Percentiles rank a stretch among this genome's conserved stretches.
Evolutionary conservation across 2,888 invertebrate genomes (phyloP).

Genomic region (Branchipolynoe longqiensis): DNA sequence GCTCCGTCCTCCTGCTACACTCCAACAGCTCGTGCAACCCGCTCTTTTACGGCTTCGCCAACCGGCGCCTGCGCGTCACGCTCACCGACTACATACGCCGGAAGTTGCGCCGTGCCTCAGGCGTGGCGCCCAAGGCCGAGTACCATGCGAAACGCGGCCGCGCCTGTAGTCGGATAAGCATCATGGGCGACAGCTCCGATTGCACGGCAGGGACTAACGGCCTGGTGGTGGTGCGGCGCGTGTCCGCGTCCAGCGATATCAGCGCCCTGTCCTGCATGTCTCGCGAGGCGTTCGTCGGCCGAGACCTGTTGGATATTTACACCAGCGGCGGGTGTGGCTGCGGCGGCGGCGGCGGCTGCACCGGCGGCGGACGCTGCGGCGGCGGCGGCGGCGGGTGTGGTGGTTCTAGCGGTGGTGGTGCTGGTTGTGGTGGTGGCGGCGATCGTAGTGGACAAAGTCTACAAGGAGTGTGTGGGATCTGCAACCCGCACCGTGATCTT

Average conservation of each 20-base stretch:
- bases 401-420: neutral
- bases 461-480: neutral
- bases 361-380: neutral
- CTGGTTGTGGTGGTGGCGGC: neutral
- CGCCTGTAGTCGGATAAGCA: neutral
- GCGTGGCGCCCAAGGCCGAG: neutral
- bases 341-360: neutral
- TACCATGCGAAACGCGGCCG: neutral
- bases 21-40: conserved; percentile 54
- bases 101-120: neutral
- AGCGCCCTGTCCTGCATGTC: conserved; percentile 43
- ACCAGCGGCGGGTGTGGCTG: neutral
- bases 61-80: conserved; percentile 46
- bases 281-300: conserved; percentile 49
- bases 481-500: neutral
- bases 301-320: conserved; percentile 44
- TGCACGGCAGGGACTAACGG: neutral
- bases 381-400: neutral
- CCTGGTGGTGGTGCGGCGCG: neutral
- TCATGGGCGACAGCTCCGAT: conserved; percentile 54
- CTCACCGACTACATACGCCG: conserved; percentile 23
- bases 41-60: conserved; percentile 56
- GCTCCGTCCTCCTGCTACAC: conserved; percentile 31
- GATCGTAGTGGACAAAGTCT: neutral
- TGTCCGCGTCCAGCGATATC: conserved; percentile 45